A percentile compares a stretch with the other conserved stretches of the same genome.
Evolutionary conservation across 30 jellyfish, hydroid and myxozoan species (phyloP).

Genomic region (Pelagia noctiluca): DNA sequence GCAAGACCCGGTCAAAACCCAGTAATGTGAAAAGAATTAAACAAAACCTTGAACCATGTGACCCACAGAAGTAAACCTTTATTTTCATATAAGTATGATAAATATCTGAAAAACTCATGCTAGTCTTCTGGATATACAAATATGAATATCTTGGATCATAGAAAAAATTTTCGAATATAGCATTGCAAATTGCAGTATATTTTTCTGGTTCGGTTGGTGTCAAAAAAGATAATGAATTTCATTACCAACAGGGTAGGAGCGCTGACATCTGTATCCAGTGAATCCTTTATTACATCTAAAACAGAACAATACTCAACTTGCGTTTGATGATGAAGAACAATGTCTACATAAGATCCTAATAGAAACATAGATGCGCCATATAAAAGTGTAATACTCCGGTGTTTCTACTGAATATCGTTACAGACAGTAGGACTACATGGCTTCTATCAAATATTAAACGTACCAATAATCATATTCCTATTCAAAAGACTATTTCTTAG

Average conservation of each 20-base stretch:
- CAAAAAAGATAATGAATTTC: background rate
- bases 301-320: no score
- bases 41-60: no score
- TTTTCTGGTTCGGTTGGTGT: background rate
- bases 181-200: background rate
- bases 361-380: background rate
- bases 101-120: no score
- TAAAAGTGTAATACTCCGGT: background rate
- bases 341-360: background rate
- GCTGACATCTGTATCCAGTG: constrained; percentile 45
- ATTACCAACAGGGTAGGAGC: constrained; percentile 63
- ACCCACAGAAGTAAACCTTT: no score
- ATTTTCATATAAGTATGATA: no score
- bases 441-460: background rate
- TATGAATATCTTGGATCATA: no score
- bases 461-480: background rate
- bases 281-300: constrained; percentile 49
- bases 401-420: background rate
- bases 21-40: no score
- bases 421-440: background rate
- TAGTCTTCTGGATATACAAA: no score
- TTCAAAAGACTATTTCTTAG: no score
- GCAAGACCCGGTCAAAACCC: no score
- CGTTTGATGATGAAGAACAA: background rate
- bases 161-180: background rate